phyloP scores from a whole-genome alignment of 1,140 invertebrate genomes.

The Drosophila eugracilis region DNA sequence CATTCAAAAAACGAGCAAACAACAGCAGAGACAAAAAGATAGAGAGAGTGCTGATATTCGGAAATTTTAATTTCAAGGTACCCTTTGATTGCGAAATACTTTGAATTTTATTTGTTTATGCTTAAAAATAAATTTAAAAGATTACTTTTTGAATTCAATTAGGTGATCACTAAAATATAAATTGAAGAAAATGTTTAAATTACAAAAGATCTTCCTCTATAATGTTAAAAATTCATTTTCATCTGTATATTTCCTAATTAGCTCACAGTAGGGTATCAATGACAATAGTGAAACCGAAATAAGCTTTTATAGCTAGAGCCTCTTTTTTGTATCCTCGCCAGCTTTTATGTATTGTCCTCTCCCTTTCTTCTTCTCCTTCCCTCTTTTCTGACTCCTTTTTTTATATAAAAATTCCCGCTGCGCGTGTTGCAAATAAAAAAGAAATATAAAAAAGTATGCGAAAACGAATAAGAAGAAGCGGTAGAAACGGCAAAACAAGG shows the following conservation, averaged over 20 bases:
- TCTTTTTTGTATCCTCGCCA: conserved; percentile 49
- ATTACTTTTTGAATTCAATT: no score
- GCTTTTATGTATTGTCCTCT: conserved; percentile 37
- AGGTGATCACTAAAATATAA: no score
- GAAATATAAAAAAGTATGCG: conserved; percentile 39
- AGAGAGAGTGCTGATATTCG: neutral
- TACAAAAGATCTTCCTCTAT: no score
- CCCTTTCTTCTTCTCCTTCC: conserved; percentile 19
- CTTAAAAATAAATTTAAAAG: no score
- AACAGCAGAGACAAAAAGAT: conserved; percentile 21
- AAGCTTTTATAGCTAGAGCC: conserved; percentile 9
- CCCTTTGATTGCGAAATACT: conserved; percentile 20
- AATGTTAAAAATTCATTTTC: no score
- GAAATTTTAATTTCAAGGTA: neutral
- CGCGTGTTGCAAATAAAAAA: conserved; percentile 65
- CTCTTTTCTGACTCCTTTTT: conserved; percentile 21
- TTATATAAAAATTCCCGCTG: conserved; percentile 51
- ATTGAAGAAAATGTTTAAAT: no score
- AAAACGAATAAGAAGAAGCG: conserved; percentile 24
- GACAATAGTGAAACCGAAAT: neutral
- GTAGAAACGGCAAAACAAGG: conserved; percentile 64
- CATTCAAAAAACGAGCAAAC: conserved; percentile 55
- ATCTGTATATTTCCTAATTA: neutral
- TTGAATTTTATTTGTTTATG: no score
- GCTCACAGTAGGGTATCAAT: neutral